Conservation (phyloP, 1,140 invertebrate species). For the Gyrodactylus bullatarudis region DNA sequence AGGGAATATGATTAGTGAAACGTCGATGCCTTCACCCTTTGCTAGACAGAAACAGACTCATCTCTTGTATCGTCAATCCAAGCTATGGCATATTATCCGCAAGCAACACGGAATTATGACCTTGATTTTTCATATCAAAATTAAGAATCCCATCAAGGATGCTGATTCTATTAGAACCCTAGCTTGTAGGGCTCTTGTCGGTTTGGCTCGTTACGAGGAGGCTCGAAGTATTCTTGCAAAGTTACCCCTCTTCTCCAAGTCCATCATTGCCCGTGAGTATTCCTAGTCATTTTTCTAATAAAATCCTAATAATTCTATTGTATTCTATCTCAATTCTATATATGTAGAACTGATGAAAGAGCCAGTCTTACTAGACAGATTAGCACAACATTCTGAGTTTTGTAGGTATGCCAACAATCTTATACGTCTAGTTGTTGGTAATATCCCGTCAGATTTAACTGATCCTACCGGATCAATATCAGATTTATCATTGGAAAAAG, state of each 20-base stretch:
- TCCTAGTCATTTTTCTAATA: neutral
- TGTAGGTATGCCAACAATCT: slow-evolving; percentile 68
- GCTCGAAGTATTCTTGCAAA: slow-evolving; percentile 77
- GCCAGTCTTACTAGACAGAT: slow-evolving; percentile 68
- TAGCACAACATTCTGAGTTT: slow-evolving; percentile 67
- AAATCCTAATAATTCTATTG: neutral
- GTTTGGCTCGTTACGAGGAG: slow-evolving; percentile 52
- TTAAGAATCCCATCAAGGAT: slow-evolving; percentile 72
- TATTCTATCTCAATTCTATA: neutral
- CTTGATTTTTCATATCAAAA: slow-evolving; percentile 12
- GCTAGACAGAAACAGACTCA: neutral
- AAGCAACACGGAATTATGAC: neutral
- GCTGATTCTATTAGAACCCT: slow-evolving; percentile 63
- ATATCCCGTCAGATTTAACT: slow-evolving; percentile 23
- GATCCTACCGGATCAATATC: slow-evolving; percentile 5
- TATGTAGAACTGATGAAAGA: slow-evolving; percentile 72
- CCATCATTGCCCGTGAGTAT: neutral
- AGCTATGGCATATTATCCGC: neutral
- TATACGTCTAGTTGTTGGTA: slow-evolving; percentile 56
- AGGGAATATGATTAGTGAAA: neutral
- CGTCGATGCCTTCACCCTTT: neutral
- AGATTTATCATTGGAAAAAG: slow-evolving; percentile 15
- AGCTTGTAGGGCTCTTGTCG: slow-evolving; percentile 50
- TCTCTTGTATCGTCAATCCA: neutral
- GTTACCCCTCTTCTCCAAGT: slow-evolving; percentile 53